phyloP scores from a whole-genome alignment of 2,888 invertebrate genomes.

The Azorinus chamasolen region DNA sequence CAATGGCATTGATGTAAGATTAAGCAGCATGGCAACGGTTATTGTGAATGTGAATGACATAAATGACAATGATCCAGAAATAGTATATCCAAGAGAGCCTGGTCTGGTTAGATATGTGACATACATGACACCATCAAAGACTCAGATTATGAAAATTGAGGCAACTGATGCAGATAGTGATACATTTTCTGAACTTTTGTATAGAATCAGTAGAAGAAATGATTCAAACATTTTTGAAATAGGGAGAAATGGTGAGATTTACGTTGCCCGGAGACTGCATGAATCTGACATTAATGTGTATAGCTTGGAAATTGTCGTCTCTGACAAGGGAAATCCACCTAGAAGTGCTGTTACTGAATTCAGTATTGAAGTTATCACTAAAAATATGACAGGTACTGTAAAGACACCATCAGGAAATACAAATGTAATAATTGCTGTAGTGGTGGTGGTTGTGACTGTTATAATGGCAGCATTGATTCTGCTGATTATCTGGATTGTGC shows the following conservation, averaged over 20 bases:
- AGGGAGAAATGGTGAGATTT: slow-evolving; percentile 65
- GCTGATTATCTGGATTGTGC: slow-evolving; percentile 74
- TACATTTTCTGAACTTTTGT: slow-evolving; percentile 70
- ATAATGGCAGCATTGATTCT: slow-evolving; percentile 76
- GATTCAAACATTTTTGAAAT: slow-evolving; percentile 66
- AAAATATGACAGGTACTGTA: slow-evolving; percentile 59
- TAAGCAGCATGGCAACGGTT: slow-evolving; percentile 72
- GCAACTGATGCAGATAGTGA: slow-evolving; percentile 77
- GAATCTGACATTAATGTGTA: slow-evolving; percentile 66
- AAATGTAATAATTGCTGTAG: slow-evolving; percentile 72
- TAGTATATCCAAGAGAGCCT: slow-evolving; percentile 73
- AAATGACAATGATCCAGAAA: slow-evolving; percentile 81
- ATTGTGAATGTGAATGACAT: slow-evolving; percentile 79
- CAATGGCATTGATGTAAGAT: slow-evolving; percentile 69
- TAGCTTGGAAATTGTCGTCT: slow-evolving; percentile 68
- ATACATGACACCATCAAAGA: slow-evolving; percentile 72
- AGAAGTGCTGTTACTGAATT: slow-evolving; percentile 58
- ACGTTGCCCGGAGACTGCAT: slow-evolving; percentile 52
- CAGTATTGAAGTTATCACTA: slow-evolving; percentile 65
- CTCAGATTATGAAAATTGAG: slow-evolving; percentile 69
- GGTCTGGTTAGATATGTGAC: slow-evolving; percentile 72
- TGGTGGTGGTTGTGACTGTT: slow-evolving; percentile 75
- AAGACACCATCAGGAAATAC: slow-evolving; percentile 35
- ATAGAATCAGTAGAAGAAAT: slow-evolving; percentile 71
- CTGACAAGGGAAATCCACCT: slow-evolving; percentile 71